Evolutionary conservation across 1,140 invertebrate genomes (phyloP), one percentile per base, ranked within the genome.

Genomic region (Pseudachorutes palmiensis): DNA sequence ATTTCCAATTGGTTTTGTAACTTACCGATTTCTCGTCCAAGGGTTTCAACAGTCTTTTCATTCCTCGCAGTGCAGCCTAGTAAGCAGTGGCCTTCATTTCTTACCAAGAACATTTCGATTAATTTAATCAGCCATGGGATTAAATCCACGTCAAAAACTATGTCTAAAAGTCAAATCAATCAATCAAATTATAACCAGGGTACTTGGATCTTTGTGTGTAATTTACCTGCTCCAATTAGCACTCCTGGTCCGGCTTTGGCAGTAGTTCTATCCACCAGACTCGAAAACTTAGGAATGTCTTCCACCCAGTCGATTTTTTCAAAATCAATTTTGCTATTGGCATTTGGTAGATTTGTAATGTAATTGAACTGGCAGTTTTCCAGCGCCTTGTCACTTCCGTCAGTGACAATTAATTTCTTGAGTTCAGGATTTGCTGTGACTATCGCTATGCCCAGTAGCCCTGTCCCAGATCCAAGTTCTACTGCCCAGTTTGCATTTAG

Each of bases 401-500:
- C 59, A 2, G 59, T 26, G 14, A 28, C 14, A 61, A 61, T 29
- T 14, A 31, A 28, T 61, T 61, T 61, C 9, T 9, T 9, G 16
- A 26, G 9, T 29, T 61, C 31, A 9, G 28, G 29, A 12, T 9
- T 16, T 30, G 28, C 9, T 61, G 24, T 14, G 9, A 31, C 16
- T 19, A 33, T 5, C 5, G 59, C 9, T 3, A 61, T 61, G 24
- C 28, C 59, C 9, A 61, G 32, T 22, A 31, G 28, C 2, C 59
- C 59, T 9, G 14, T 22, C 5, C 59, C 59, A 22, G 59, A 61
- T 9, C 59, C 59, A 29, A 61, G 59, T 33, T 61, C 59, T 29
- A 61, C 31, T 19, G 32, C 9, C 59, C 59, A 61, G 28, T 31
- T 61, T 14, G 28, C 16, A 9, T 14, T 12, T 58, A 24, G n/a